Conservation (phyloP, 2,888 invertebrate genomes). For the Tolmerus cingulatus region DNA sequence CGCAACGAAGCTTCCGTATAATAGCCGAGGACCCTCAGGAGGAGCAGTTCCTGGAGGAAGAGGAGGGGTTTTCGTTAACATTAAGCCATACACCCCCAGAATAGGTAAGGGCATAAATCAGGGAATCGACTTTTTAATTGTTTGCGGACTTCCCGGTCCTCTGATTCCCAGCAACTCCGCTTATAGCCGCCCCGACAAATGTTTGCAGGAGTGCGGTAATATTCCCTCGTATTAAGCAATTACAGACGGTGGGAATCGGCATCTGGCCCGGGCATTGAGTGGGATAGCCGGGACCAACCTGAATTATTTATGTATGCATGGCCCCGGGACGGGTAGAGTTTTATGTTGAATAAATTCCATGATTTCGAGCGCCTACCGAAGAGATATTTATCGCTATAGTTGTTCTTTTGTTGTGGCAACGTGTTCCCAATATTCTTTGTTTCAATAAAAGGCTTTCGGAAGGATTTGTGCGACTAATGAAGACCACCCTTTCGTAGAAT, state of each 20-base stretch:
- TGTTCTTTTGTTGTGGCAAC: not conserved
- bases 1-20: not conserved
- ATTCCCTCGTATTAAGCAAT: conserved; percentile 24
- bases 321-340: not conserved
- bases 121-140: conserved; percentile 39
- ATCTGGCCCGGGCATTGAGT: not conserved
- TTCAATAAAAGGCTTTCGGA: not conserved
- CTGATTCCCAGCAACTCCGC: conserved; percentile 7
- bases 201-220: not conserved
- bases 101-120: conserved; percentile 13
- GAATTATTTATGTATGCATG: conserved; percentile 27
- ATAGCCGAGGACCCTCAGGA: not conserved
- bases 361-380: not conserved
- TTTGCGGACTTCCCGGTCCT: conserved; percentile 16
- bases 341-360: not conserved
- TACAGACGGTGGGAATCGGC: conserved; percentile 34
- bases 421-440: conserved; percentile 6
- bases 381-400: not conserved
- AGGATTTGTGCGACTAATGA: not conserved
- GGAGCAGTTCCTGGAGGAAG: not conserved
- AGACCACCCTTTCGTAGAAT: not conserved
- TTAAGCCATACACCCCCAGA: not conserved
- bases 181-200: not conserved
- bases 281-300: not conserved
- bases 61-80: not conserved